Conservation (phyloP, 2,797 vertebrate genomes). For the Typhlichthys subterraneus region DNA sequence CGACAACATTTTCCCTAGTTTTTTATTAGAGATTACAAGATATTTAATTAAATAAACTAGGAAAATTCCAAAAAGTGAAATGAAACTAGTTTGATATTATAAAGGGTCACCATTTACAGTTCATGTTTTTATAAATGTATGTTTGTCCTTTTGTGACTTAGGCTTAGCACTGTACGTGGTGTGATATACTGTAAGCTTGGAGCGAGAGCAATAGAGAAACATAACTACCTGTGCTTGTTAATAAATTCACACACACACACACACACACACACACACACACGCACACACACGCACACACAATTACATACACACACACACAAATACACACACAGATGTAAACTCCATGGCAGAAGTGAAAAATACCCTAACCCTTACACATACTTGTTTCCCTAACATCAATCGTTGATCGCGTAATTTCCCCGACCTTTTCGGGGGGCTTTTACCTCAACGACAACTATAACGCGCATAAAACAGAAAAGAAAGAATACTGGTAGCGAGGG, state of each 20-base stretch:
- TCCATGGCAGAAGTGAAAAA: not conserved
- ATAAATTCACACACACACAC: not conserved
- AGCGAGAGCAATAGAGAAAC: not conserved
- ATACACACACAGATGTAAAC: not conserved
- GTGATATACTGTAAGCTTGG: not conserved
- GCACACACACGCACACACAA: not conserved
- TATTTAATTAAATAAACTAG: too few species aligned
- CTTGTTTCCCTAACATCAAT: constrained; percentile 60
- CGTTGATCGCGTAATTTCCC: constrained; percentile 74
- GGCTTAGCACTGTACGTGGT: not conserved
- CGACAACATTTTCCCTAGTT: constrained; percentile 32
- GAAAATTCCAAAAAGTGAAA: too few species aligned
- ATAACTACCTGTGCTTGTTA: too few species aligned
- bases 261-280: not conserved
- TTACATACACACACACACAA: not conserved
- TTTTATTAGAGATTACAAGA: constrained; percentile 6
- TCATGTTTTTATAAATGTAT: too few species aligned
- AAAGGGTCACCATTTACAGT: too few species aligned
- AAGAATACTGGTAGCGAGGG: constrained; percentile 46
- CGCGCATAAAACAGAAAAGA: constrained; percentile 54
- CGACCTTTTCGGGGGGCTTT: constrained; percentile 58
- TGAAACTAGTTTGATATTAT: too few species aligned
- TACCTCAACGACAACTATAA: constrained; percentile 60
- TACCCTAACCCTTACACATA: not conserved
- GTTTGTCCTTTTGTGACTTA: not conserved